phyloP scores from a whole-genome alignment of 2,797 vertebrate species.

The Mustela erminea region DNA sequence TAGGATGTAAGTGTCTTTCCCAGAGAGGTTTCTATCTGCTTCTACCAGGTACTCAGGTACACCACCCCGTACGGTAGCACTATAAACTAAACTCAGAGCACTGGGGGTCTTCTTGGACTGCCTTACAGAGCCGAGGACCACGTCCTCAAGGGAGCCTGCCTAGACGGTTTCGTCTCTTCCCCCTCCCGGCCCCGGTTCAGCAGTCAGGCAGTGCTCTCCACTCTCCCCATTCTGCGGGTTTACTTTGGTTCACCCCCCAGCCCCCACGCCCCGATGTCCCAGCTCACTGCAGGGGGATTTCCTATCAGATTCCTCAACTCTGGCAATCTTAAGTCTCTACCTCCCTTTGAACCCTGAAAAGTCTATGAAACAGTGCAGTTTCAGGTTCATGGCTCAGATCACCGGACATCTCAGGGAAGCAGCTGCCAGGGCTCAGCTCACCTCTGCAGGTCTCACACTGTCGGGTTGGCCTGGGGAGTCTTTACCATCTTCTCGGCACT shows the following conservation, averaged over 20 bases:
- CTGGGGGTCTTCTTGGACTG: not conserved
- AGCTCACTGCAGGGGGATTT: not conserved
- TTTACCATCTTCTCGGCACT: not conserved
- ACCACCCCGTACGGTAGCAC: not conserved
- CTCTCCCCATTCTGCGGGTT: not conserved
- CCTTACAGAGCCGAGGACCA: no score
- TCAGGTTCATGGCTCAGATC: not conserved
- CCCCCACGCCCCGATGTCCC: not conserved
- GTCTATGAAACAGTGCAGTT: not conserved
- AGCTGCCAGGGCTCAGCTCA: rapidly evolving
- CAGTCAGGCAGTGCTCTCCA: not conserved
- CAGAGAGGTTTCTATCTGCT: not conserved
- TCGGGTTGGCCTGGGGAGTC: not conserved
- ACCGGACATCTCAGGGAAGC: not conserved
- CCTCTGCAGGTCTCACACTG: not conserved
- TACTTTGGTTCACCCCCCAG: not conserved
- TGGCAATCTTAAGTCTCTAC: not conserved
- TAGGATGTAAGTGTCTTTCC: not conserved
- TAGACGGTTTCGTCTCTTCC: not conserved
- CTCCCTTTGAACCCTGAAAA: not conserved
- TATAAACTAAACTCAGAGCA: not conserved
- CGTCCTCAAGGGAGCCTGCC: no score
- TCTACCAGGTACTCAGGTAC: not conserved
- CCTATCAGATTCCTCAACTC: not conserved
- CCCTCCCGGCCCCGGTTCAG: not conserved